Evolutionary conservation across 2,797 vertebrate species (phyloP), one percentile per base, ranked within the genome.

Genomic region (Triplophysa yarkandensis): DNA sequence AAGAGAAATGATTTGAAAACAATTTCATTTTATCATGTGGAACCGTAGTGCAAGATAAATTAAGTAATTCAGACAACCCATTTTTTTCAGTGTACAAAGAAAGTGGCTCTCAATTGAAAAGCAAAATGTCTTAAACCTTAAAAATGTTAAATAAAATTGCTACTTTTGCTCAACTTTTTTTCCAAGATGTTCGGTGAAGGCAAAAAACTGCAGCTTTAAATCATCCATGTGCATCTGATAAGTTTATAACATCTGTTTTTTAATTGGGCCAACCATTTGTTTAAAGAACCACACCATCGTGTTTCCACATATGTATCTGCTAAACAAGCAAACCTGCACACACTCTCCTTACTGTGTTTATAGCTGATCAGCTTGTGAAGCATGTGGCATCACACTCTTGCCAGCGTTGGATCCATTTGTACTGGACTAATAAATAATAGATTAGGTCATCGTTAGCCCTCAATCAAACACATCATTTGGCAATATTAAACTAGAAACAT

Each of bases 401-500:
- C 62, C 13, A 11, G 5, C 11, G 6, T 1, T n/a, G 6, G 36
- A 81, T 86, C 85, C 85, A 73, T 85, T 36, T 41, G 68, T 83
- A 83, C 85, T 67, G 80, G 81, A 84, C 48, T 75, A 74, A 54
- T 83, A 77, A 86, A 71, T 76, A 82, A 86, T 61, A 77, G 58
- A 65, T 65, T 83, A 81, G 86, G 62, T 88, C 83, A 88, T 80
- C 50, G 73, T 68, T 81, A 58, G 67, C 65, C 27, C 64, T 50
- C 30, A 63, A 30, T 58, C 48, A 62, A 66, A 62, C 65, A 63
- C 60, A 75, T 25, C 11, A 25, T 54, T 25, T 21, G 21, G n/a
- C 46, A 48, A 7, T 3, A 21, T 48, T 19, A 48, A 48, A 48
- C 46, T 48, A 19, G 1, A 52, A 23, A 13, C 5, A 52, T 52